Percentiles rank a stretch among this genome's conserved stretches.
phyloP scores from a whole-genome alignment of 2,888 invertebrate species.

The Trichopria drosophilae region DNA sequence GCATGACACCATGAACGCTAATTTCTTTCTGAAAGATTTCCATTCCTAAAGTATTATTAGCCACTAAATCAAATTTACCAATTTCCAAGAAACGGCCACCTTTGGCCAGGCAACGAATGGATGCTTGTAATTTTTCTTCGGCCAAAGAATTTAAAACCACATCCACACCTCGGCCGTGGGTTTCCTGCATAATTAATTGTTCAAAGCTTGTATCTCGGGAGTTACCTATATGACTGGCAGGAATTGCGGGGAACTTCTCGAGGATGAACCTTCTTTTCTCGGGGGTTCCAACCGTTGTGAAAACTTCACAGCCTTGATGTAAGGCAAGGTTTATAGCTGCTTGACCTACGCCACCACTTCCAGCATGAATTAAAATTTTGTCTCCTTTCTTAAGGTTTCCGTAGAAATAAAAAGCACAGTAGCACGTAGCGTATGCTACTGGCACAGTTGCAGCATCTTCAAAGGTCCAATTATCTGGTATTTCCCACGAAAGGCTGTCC shows the following conservation, averaged over 20 bases:
- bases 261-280: too few relatives aligned
- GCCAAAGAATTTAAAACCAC: slow-evolving; percentile 87
- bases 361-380: too few relatives aligned
- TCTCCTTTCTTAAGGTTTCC: too few relatives aligned
- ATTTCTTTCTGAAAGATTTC: slow-evolving; percentile 70
- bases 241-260: too few relatives aligned
- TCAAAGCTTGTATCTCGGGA: too few relatives aligned
- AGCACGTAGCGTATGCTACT: slow-evolving; percentile 59
- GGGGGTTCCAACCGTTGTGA: slow-evolving; percentile 65
- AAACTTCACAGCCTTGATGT: slow-evolving; percentile 63
- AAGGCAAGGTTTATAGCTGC: slow-evolving; percentile 65
- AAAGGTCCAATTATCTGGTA: slow-evolving; percentile 60
- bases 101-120: slow-evolving; percentile 64
- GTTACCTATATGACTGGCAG: too few relatives aligned
- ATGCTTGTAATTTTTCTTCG: too few relatives aligned
- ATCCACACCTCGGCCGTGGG: slow-evolving; percentile 85
- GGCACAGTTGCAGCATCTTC: slow-evolving; percentile 63
- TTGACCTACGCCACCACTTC: too few relatives aligned
- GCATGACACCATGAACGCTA: slow-evolving; percentile 75
- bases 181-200: slow-evolving; percentile 75
- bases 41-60: too few relatives aligned
- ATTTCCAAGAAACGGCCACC: too few relatives aligned
- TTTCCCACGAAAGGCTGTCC: slow-evolving; percentile 55
- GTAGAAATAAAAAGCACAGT: slow-evolving; percentile 13
- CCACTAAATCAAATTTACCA: too few relatives aligned